Evolutionary conservation across 2,888 invertebrate species (phyloP), one percentile per base, ranked within the genome.

Genomic region (Drosophila sordidula): DNA sequence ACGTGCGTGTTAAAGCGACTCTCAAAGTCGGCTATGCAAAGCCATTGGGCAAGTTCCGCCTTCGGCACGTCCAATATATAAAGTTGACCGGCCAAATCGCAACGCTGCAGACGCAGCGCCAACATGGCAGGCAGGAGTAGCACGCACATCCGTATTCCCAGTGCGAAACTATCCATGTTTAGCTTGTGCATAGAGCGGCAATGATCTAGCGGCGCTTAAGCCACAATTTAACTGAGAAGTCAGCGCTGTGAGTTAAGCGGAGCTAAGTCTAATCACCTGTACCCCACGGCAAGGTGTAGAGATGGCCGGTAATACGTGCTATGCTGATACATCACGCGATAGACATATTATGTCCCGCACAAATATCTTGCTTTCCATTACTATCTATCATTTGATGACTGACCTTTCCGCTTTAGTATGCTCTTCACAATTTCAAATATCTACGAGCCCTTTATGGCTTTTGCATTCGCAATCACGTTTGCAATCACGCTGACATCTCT

Each of bases 1-100:
- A 91, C 92, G 44, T 93, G 82, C 0, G 94, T 93, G 36, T 93
- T 92, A n/a, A 93, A 91, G 34, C 88, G 87, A 70, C 91, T 92
- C 70, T 92, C 92, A 32, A 89, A 88, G 42, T 91, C 69, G 4
- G 89, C 91, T 56, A 91, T 89, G 66, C 91, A 91, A 3, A 89
- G 70, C 91, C 91, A 91, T 6, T 80, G 67, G 1, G 90, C 66
- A 6, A 92, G 59, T 44, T 91, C 91, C 61, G 64, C 34, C 56
- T 89, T 90, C 22, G 90, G 89, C 14, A 90, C 78, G 68, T 91
- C 92, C 51, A 91, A 65, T 67, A 93, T 89, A 59, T 84, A 84
- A 9, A 91, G 70, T 46, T 90, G 88, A 14, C 88, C 88, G 29
- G 90, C 91, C 50, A 91, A 72, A 25, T 90, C 87, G 59, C 91